Evolutionary conservation across 2,113 vertebrate species (phyloP).

Genomic region (Ochotona princeps): DNA sequence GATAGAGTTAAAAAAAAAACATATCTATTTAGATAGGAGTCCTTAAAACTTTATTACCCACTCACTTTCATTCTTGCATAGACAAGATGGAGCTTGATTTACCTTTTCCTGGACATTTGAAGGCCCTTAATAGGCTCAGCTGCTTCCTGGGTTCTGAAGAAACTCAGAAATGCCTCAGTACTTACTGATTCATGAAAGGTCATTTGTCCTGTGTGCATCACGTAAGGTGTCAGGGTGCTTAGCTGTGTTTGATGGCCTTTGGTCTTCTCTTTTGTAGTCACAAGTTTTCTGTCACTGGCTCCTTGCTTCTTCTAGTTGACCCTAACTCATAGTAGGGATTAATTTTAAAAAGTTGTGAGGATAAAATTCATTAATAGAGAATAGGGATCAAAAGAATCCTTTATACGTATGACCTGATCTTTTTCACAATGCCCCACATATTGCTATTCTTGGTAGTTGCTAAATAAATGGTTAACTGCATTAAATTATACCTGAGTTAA

Average conservation of each 20-base stretch:
- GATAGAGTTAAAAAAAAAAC: background rate
- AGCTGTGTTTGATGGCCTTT: background rate
- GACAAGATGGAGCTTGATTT: background rate
- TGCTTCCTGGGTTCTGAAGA: background rate
- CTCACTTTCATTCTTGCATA: background rate
- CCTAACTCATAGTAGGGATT: background rate
- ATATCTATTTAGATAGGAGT: background rate
- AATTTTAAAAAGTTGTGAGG: background rate
- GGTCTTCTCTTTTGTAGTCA: background rate
- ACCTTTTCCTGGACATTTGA: background rate
- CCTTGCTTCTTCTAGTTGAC: background rate
- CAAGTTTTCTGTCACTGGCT: background rate
- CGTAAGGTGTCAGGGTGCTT: background rate
- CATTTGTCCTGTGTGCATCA: rapidly evolving
- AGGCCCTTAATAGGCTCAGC: background rate
- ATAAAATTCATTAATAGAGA: background rate
- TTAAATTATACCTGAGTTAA: background rate
- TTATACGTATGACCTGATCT: background rate
- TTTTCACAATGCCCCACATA: background rate
- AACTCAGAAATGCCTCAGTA: background rate
- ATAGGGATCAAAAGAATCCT: background rate
- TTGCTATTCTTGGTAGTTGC: background rate
- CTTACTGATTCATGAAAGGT: background rate
- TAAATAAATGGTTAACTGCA: background rate
- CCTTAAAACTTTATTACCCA: background rate